phyloP scores from a whole-genome alignment of 2,888 invertebrate species.

The Rhagophthalmus giganteus region DNA sequence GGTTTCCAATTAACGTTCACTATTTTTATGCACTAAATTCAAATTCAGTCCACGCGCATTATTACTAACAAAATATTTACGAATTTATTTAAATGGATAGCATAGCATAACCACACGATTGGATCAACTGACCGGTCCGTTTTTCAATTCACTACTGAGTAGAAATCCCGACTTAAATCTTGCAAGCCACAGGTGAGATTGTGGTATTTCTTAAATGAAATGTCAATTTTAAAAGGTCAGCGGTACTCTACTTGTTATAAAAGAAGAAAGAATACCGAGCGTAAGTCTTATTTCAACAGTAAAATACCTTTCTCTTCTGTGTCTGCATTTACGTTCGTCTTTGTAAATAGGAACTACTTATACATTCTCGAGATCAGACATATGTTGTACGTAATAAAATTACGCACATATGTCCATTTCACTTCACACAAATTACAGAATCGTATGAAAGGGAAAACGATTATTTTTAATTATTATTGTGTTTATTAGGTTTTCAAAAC shows the following conservation, averaged over 20 bases:
- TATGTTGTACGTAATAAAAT: no score
- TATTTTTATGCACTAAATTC: no score
- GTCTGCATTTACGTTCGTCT: slow-evolving; percentile 14
- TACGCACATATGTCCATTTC: background rate
- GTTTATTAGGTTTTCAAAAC: no score
- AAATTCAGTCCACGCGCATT: no score
- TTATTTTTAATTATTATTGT: no score
- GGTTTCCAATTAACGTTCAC: no score
- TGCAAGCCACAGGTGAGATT: slow-evolving; percentile 19
- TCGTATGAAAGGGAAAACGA: no score
- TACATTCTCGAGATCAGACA: no score
- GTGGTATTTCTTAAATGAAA: slow-evolving; percentile 24
- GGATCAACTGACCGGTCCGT: no score
- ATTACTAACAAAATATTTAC: no score
- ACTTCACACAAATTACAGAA: background rate
- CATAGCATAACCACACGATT: no score
- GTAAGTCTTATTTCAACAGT: slow-evolving; percentile 8
- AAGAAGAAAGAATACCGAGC: slow-evolving; percentile 13
- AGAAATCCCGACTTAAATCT: slow-evolving; percentile 19
- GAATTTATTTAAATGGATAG: no score
- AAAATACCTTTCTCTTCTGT: slow-evolving; percentile 15
- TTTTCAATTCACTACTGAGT: slow-evolving; percentile 20
- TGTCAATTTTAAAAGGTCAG: slow-evolving; percentile 21
- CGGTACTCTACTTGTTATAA: slow-evolving; percentile 15
- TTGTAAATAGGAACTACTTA: slow-evolving; percentile 1